Base-by-base conservation (phyloP, 2,113 vertebrate genomes). In the Lophura nycthemera region DNA sequence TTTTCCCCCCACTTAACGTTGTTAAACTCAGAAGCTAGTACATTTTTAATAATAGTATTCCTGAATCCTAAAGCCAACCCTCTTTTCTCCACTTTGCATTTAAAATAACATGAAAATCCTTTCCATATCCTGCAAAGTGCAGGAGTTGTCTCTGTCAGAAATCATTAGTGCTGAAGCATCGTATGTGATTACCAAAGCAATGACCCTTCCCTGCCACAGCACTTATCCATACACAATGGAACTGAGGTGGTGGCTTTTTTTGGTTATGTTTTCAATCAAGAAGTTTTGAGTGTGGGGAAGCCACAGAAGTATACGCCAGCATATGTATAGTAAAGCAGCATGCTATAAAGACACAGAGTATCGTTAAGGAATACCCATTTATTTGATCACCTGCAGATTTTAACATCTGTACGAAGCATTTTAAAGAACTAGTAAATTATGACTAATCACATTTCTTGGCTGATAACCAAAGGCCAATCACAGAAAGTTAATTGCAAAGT, bases 401-500 rank as follows among this genome's bases (percentile, higher is more conserved):
- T 50, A 60, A 79, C 66, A 86, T 30, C 40, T 21, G 47, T 11
- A 45, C 30, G 10, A 60, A 40, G 93, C 85, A 90, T 86, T 95
- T 80, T 57, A 38, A 89, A 82, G 66, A 92, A 85, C 60, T 67
- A 69, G 45, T 95, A 82, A 96, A 87, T 40, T 82, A 97, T 89
- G 86, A 90, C 81, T 90, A 89, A 86, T 89, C 90, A 94, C 93
- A 97, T 63, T 83, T 78, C 81, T 73, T 89, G 54, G 86, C 77
- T 87, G 67, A 93, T 82, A 96, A 96, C 29, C 56, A 80, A 79
- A 79, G 78, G 83, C 50, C 24, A 76, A 92, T 92, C 92, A 94
- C 6, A 20, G 66, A 84, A 93, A 95, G 91, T 93, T 96, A 97
- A 96, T 93, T 94, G 84, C 84, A 21, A 88, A 95, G 54, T 50